phyloP scores from a whole-genome alignment of 2,888 invertebrate genomes.

The Phortica okadai region DNA sequence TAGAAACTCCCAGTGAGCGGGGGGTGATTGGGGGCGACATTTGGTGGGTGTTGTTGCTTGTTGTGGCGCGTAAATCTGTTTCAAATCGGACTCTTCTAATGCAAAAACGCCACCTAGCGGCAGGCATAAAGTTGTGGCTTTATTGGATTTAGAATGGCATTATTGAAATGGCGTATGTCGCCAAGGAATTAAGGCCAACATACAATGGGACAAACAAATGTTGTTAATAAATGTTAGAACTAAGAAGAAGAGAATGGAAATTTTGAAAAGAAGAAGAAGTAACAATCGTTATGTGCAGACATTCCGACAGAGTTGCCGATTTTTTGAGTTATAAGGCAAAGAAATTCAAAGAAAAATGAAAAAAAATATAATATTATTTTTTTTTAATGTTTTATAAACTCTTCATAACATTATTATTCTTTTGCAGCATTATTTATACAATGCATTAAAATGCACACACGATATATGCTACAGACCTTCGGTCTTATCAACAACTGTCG shows the following conservation, averaged over 20 bases:
- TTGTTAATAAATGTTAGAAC: too few relatives aligned
- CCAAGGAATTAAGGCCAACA: too few relatives aligned
- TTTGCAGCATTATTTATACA: neutral
- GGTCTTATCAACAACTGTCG: neutral
- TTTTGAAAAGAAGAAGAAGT: too few relatives aligned
- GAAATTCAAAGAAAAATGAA: too few relatives aligned
- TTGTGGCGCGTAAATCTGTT: neutral
- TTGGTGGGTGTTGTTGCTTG: neutral
- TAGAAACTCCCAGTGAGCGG: constrained; percentile 30
- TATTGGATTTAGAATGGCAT: neutral
- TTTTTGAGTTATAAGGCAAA: too few relatives aligned
- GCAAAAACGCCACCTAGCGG: constrained; percentile 56
- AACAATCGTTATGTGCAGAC: too few relatives aligned
- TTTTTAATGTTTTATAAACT: neutral
- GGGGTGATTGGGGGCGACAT: constrained; percentile 42
- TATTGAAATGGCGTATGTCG: neutral
- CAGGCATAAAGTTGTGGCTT: neutral
- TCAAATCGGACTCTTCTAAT: constrained; percentile 54
- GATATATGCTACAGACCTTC: neutral
- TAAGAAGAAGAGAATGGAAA: too few relatives aligned
- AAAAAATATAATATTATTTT: too few relatives aligned
- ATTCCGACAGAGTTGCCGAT: too few relatives aligned
- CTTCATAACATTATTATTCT: neutral
- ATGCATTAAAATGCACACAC: neutral
- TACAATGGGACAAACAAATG: too few relatives aligned